Evolutionary conservation across 2,113 vertebrate genomes (phyloP), one percentile per base, ranked within the genome.

Genomic region (Rousettus leschenaultii): DNA sequence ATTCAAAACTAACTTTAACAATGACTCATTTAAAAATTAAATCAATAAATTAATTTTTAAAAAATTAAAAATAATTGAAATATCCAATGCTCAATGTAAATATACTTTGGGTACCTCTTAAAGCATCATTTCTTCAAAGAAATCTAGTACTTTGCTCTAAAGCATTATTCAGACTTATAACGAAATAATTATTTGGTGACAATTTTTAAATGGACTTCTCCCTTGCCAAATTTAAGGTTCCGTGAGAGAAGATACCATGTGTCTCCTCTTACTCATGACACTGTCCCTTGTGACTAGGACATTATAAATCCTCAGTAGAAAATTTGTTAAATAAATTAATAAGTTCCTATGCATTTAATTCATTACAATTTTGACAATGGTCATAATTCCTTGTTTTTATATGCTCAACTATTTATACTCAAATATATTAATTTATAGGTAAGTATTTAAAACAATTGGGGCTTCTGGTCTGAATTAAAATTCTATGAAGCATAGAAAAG

Each of bases 1-100:
- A 91, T 51, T 93, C 7, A 97, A 89, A 95, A 86, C 2, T 77
- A 80, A 87, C 26, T 63, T 87, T 80, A 91, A 84, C 59, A 91
- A 6, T 66, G 59, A 71, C 61, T 71, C 86, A 71, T 78, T 97
- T 75, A 89, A 94, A 95, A 82, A 66, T 90, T 84, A 86, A 95
- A 65, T 75, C 71, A 93, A 90, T 91, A 91, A 96, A 88, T 65
- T 94, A 51, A 51, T 51, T 51, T 51, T 51, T 51, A 9, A 51
- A 51, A 51, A 51, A 51, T 16, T 51, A 51, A 51, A 51, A 51
- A 51, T 51, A 51, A 51, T 51, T 51, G 93, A 95, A 82, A 83
- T 78, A 85, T 18, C 22, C 48, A 92, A 73, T 74, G 12, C 24
- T 85, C 33, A 73, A 88, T 88, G 13, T 74, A 93, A 96, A 45